Base-by-base conservation (phyloP, 2,113 vertebrate genomes). In the Oncorhynchus clarkii region DNA sequence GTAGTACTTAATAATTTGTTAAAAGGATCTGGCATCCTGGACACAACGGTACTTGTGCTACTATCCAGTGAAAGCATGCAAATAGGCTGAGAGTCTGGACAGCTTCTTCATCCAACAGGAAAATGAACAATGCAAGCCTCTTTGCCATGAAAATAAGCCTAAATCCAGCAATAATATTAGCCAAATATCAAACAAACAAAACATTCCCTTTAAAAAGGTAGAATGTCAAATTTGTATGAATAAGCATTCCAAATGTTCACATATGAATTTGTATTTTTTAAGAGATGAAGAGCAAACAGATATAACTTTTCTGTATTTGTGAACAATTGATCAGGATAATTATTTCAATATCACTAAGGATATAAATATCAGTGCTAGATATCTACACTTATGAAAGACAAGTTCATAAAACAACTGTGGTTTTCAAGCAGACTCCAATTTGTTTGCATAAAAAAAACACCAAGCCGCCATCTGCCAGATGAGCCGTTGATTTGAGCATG, bases 401-500 rank as follows among this genome's bases (percentile, higher is more conserved):
- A 85, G 81, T 89, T 83, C 87, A 89, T 90, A 86, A 89, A 87
- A 85, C 88, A 79, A 84, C 86, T 89, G 72, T 78, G 81, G 85
- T 89, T 90, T 91, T 92, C 84, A 91, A 90, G 89, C 86, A 89
- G 85, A 88, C 83, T 88, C 18, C 59, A 62, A 85, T 90, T 90
- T 88, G 82, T 86, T 86, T 90, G 81, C 77, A 86, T 22, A 24
- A 27, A 88, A 87, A 83, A 90, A 94, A 93, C 92, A 90, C 91
- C 92, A 91, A 82, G 90, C 85, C 86, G 85, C 94, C 92, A 94
- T 93, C 94, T 94, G 95, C 92, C 92, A 93, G 90, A 91, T 90
- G 93, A 89, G 91, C 90, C 87, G 89, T 91, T 93, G 90, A 93
- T 92, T 95, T 95, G 93, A 93, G 95, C 94, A 96, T 94, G 95